Conservation (phyloP, 2,888 invertebrate species). For the Dendrolimus houi region DNA sequence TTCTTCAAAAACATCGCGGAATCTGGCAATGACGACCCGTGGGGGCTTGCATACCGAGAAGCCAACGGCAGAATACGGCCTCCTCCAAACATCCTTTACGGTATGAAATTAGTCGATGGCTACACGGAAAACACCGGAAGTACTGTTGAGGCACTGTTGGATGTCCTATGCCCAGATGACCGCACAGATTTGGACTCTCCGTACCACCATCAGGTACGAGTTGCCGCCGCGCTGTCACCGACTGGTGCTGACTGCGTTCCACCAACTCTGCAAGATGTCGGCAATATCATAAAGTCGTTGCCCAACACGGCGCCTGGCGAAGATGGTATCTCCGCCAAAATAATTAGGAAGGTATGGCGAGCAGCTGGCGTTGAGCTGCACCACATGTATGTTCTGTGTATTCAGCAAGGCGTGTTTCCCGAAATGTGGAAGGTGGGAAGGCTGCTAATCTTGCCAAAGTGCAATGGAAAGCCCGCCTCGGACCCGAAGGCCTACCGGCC, state of each 20-base stretch:
- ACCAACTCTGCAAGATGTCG: slow-evolving; percentile 3
- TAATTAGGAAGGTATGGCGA: slow-evolving; percentile 14
- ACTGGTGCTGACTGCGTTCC: slow-evolving; percentile 11
- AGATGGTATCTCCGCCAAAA: slow-evolving; percentile 19
- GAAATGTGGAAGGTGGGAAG: slow-evolving; percentile 18
- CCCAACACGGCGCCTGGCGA: slow-evolving; percentile 25
- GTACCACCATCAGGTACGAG: slow-evolving; percentile 16
- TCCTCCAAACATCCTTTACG: slow-evolving; percentile 11
- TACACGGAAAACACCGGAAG: slow-evolving; percentile 4
- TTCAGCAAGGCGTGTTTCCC: slow-evolving; percentile 18
- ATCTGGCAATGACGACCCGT: slow-evolving; percentile 13
- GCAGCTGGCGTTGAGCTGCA: slow-evolving; percentile 10
- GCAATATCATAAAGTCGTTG: slow-evolving; percentile 10
- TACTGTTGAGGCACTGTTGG: slow-evolving; percentile 13
- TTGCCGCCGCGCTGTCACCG: slow-evolving; percentile 13
- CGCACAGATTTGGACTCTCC: slow-evolving; percentile 6
- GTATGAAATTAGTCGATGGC: slow-evolving; percentile 5
- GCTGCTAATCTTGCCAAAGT: slow-evolving; percentile 19
- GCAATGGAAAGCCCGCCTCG: slow-evolving; percentile 14
- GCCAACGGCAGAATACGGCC: slow-evolving; percentile 15
- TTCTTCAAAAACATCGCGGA: slow-evolving; percentile 6
- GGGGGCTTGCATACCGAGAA: slow-evolving; percentile 15
- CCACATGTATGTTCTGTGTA: slow-evolving; percentile 9
- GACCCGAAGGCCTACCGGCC: slow-evolving; percentile 21
- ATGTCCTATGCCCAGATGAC: slow-evolving; percentile 25